Evolutionary conservation across 2,113 vertebrate genomes (phyloP).

Genomic region (Solea senegalensis): DNA sequence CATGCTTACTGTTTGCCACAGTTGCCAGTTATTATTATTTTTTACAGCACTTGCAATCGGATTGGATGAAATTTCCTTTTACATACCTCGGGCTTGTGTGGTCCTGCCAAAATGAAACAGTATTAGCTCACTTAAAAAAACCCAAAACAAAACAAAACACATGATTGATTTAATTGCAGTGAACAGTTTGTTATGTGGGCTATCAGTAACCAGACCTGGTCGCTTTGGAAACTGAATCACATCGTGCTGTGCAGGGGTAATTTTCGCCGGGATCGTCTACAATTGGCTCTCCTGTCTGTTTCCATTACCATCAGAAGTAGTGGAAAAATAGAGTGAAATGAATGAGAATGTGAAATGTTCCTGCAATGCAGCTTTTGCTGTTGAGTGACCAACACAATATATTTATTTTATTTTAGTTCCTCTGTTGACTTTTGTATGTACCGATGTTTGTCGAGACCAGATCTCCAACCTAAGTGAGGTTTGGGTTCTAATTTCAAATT

Average conservation of each 20-base stretch:
- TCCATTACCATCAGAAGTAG: constrained; percentile 64
- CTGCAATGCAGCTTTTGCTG: constrained; percentile 25
- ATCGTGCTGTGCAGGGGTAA: constrained; percentile 52
- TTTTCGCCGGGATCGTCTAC: constrained; percentile 62
- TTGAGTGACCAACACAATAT: constrained; percentile 20
- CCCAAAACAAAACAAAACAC: constrained; percentile 29
- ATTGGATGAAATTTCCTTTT: constrained; percentile 49
- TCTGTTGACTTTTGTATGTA: too few relatives aligned
- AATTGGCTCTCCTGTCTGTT: constrained; percentile 66
- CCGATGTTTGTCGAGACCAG: too few relatives aligned
- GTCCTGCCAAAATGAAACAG: constrained; percentile 19
- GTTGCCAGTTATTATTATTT: constrained; percentile 7
- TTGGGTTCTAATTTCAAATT: too few relatives aligned
- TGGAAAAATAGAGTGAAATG: constrained; percentile 55
- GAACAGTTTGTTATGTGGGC: constrained; percentile 58
- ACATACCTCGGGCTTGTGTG: constrained; percentile 18
- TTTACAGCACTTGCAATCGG: not conserved
- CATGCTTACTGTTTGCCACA: constrained; percentile 30
- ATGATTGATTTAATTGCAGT: constrained; percentile 72
- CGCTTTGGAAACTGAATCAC: constrained; percentile 17
- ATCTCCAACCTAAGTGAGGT: too few relatives aligned
- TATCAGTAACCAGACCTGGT: constrained; percentile 35
- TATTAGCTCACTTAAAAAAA: constrained; percentile 21
- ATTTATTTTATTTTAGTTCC: not conserved
- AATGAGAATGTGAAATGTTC: constrained; percentile 42